These are phyloP conservation scores for Conus betulinus DNA, from an alignment of 1,140 invertebrate genomes.

Conservation along the genomic window DNA sequence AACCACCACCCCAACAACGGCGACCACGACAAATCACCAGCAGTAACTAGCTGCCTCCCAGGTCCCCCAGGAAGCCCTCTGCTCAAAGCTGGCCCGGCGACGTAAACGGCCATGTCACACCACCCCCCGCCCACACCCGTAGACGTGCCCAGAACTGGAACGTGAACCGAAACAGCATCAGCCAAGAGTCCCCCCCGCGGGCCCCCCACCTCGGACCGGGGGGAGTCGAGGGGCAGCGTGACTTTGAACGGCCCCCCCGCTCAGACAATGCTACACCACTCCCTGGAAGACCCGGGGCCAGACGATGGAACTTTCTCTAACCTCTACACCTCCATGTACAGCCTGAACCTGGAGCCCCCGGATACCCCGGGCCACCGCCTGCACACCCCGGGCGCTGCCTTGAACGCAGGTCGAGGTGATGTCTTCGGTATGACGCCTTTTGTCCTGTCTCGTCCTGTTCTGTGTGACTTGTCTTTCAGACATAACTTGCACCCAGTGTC, in stretches of 20 bases:
- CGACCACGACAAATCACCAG: no score
- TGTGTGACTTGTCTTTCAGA: no score
- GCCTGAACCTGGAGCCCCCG: background rate
- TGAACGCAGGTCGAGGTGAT: background rate
- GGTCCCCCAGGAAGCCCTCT: background rate
- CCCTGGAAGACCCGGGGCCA: slow-evolving; percentile 1
- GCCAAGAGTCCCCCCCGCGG: background rate
- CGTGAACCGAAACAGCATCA: background rate
- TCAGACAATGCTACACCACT: background rate
- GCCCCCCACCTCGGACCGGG: background rate
- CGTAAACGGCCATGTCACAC: background rate
- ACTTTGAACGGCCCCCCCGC: background rate
- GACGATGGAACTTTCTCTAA: slow-evolving; percentile 20
- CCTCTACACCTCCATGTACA: slow-evolving; percentile 23
- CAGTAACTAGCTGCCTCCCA: background rate
- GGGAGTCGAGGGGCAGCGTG: background rate
- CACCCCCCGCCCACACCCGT: background rate
- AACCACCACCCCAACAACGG: background rate
- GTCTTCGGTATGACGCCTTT: no score
- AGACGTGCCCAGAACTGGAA: background rate
- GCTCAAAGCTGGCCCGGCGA: background rate
- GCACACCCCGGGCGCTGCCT: background rate
- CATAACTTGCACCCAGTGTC: no score
- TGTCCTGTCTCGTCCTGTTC: no score
- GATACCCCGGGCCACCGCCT: background rate